These are phyloP conservation scores for Sylvicola cinctus DNA, from an alignment of 2,888 invertebrate genomes.

Conservation along the genomic window DNA sequence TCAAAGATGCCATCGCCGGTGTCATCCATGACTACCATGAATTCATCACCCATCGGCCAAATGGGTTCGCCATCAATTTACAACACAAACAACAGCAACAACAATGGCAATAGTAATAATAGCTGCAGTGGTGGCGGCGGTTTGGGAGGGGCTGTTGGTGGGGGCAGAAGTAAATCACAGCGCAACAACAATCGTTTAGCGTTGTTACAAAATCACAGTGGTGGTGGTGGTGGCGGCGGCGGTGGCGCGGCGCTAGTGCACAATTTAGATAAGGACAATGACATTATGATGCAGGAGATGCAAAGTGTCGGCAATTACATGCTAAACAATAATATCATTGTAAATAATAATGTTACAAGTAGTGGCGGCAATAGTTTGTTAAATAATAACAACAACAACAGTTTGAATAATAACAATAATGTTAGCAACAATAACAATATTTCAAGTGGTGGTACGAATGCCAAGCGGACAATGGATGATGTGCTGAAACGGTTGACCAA, in stretches of 20 bases:
- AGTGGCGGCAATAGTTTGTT: too few species aligned
- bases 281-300: too few species aligned
- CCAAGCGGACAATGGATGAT: conserved; percentile 70
- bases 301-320: too few species aligned
- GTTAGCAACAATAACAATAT: too few species aligned
- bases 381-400: background rate
- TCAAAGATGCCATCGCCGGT: too few species aligned
- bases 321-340: too few species aligned
- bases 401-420: conserved; percentile 2
- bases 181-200: too few species aligned
- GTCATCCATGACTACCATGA: too few species aligned
- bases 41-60: background rate
- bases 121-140: conserved; percentile 1
- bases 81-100: conserved; percentile 12
- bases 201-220: background rate
- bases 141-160: too few species aligned
- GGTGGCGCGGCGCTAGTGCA: background rate
- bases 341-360: too few species aligned
- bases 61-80: background rate
- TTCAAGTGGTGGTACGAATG: background rate
- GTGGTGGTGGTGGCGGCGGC: background rate
- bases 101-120: conserved; percentile 6
- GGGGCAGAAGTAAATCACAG: too few species aligned
- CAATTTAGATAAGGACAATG: too few species aligned
- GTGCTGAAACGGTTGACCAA: conserved; percentile 70